Base-by-base conservation (phyloP, 2,888 invertebrate species). In the Morpho helenor region DNA sequence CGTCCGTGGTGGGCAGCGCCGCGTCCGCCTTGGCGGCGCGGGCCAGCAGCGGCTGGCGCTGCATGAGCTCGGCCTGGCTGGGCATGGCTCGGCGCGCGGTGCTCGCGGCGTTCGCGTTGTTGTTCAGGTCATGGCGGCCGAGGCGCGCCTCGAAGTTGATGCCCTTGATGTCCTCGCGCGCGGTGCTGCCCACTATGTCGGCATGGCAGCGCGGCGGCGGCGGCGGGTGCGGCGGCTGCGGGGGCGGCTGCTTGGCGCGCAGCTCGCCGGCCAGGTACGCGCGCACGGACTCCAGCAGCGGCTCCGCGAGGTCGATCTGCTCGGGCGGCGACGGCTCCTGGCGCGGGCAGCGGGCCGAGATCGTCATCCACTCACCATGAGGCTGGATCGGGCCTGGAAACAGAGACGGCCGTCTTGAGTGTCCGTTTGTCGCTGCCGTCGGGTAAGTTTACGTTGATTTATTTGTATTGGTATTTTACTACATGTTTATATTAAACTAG, bases 321-420 rank as follows among this genome's bases (percentile, higher is more conserved):
- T 79, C 75, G 44, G 84, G 84, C 54, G 86, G 86, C 66, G 87
- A 70, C 49, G 84, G 79, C 78, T 84, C 84, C 75, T 84, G 80
- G 62, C 83, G 84, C 65, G 84, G 83, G 60, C 84, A 84, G 70
- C 84, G 86, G 58, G 82, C 77, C 56, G 90, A 86, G 77, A 91
- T 84, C 75, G 90, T 91, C 91, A 91, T 91, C 90, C 91, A 91
- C 81, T 90, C 90, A 83, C 88, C 85, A 82, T 85, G 79, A 63
- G 85, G 75, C 69, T 83, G 87, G 74, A 85, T 78, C 65, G 84
- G 77, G 65, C 91, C 91, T 91, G 91, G 57, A 91, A 91, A 68
- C 52, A 60, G 71, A 61, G 72, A 61, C 69, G 67, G 56, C 3
- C 7, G 8, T 7, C 8, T 3, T 51, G 5, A 31, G 4, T 31